Evolutionary conservation across 1,140 invertebrate species (phyloP).

Genomic region (Lepidostoma basale): DNA sequence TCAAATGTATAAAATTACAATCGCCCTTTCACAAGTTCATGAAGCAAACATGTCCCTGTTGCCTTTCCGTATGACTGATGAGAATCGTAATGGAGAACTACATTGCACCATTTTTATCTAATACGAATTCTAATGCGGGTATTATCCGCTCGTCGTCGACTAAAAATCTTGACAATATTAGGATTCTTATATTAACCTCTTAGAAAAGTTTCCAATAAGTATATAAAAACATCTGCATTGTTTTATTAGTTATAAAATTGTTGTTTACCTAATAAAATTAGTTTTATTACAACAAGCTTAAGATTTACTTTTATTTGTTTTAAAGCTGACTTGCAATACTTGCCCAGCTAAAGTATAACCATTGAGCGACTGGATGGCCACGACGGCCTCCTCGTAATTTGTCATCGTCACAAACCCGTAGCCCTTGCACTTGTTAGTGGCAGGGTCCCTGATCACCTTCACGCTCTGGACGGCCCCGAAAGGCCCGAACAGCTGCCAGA

Average conservation of each 20-base stretch:
- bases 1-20: conserved; percentile 34
- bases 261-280: conserved; percentile 39
- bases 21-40: conserved; percentile 17
- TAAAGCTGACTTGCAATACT: conserved; percentile 90
- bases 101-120: conserved; percentile 43
- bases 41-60: conserved; percentile 17
- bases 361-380: conserved; percentile 88
- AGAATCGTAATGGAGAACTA: conserved; percentile 41
- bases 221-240: conserved; percentile 41
- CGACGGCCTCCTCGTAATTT: conserved; percentile 89
- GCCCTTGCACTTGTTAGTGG: conserved; percentile 92
- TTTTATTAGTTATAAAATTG: conserved; percentile 40
- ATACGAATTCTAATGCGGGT: conserved; percentile 36
- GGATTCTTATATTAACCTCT: conserved; percentile 38
- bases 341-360: conserved; percentile 88
- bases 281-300: conserved; percentile 50
- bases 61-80: conserved; percentile 22
- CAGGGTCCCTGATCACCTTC: conserved; percentile 86
- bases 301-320: conserved; percentile 77
- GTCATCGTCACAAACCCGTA: conserved; percentile 95
- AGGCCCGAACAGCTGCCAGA: conserved; percentile 92
- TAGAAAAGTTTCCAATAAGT: conserved; percentile 41
- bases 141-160: conserved; percentile 29
- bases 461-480: conserved; percentile 92
- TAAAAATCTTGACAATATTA: conserved; percentile 32